Base-by-base conservation (phyloP, 2,797 vertebrate species). In the Argya squamiceps region DNA sequence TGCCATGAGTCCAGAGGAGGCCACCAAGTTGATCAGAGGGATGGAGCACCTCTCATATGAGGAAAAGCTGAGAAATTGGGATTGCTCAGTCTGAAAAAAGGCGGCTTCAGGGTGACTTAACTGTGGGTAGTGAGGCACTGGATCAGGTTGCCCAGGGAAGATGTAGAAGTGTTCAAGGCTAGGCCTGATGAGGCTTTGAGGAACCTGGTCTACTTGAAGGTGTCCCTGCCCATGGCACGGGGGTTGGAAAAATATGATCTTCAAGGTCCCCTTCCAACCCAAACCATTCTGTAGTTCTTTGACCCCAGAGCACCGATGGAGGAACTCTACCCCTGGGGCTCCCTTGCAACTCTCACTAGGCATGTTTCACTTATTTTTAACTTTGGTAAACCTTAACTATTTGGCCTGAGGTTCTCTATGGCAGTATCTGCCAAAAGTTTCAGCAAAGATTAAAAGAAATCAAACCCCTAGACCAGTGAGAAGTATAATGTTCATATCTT, bases 301-400 rank as follows among this genome's bases (percentile, higher is more conserved):
- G 20, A 26, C 27, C 29, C 22, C 21, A 13, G 12, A 62, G 49
- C n/a, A 19, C 18, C 78, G 68, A 17, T 43, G 46, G 24, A 29
- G 32, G 21, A 64, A 22, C 43, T 21, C 32, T n/a, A 18, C 22
- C 34, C 5, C 77, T n/a, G n/a, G 23, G 29, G 49, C 53, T 18
- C 7, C 36, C 44, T 43, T 1, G 0, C 17, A 21, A 7, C n/a
- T 55, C 36, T 58, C 59, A 39, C 24, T 14, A 5, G 5, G 6
- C 27, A 27, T 6, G 2, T 41, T 68, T 53, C 24, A 44, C 16
- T 37, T 44, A 19, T 24, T 64, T 67, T 12, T 67, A 58, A 41
- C 55, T 27, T 58, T 4, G 34, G 15, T 37, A 77, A 74, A 62
- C 14, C 26, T 62, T 39, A 56, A 41, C 46, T 56, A 5, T 52